Base-by-base conservation (phyloP, 2,113 vertebrate genomes). In the Limnothrissa miodon region DNA sequence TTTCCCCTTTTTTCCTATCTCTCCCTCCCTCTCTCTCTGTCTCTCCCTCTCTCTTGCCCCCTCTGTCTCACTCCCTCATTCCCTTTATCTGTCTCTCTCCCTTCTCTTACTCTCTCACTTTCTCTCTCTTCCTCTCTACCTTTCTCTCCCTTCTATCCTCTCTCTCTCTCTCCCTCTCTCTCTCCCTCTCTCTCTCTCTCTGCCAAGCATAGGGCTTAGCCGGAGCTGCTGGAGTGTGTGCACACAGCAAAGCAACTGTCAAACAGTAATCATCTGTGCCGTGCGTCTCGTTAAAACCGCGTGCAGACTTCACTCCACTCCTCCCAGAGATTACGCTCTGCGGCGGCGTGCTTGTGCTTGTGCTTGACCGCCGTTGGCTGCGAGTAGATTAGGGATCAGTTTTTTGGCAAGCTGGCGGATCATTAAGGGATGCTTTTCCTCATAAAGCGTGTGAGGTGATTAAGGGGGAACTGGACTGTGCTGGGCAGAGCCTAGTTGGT, bases 241-340 rank as follows among this genome's bases (percentile, higher is more conserved):
- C 59, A 66, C 29, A 66, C 59, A 66, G 59, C 83, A 42, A n/a
- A 84, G 56, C 85, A 86, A 83, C 85, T 83, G 80, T 79, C 85
- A 83, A 59, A 86, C 62, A 78, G 87, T 80, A 82, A 86, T 83
- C 79, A 84, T 79, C 80, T 80, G 45, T 70, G 85, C 79, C 39
- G 78, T 78, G 81, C 78, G 82, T 53, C 70, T 78, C 62, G 78
- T 80, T 83, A 79, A 83, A 86, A 84, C 79, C 48, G 85, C 74
- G 78, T 78, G 81, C 83, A 82, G 81, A 33, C 45, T 66, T 66
- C 8, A 0, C 46, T 82, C 45, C 78, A 80, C 80, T 83, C 79
- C 42, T 42, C 42, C 42, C 42, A 78, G 70, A 84, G 53, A 83
- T 86, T 86, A 83, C 80, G 29, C 15, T 39, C 66, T 39, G 59